These are phyloP conservation scores for Drosophila nigrodunni DNA, from an alignment of 1,140 invertebrate species.

Conservation along the genomic window DNA sequence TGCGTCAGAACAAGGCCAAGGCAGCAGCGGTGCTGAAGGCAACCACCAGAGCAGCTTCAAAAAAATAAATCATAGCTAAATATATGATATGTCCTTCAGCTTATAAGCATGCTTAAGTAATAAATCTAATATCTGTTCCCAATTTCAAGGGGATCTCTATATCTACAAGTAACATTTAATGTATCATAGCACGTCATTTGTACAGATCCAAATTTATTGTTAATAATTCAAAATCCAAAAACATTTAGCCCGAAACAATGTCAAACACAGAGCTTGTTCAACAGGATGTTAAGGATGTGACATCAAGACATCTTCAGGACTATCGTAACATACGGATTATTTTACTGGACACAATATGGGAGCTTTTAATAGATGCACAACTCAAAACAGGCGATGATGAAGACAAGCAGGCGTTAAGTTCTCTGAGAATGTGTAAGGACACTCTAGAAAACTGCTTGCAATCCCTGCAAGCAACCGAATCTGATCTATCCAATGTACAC, in stretches of 20 bases:
- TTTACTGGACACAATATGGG: slow-evolving; percentile 19
- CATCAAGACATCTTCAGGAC: not conserved
- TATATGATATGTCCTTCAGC: slow-evolving; percentile 1
- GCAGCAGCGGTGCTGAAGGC: slow-evolving; percentile 91
- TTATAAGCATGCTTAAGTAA: not conserved
- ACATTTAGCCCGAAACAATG: slow-evolving; percentile 2
- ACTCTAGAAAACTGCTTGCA: slow-evolving; percentile 4
- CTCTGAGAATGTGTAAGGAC: slow-evolving; percentile 3
- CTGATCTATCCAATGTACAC: not conserved
- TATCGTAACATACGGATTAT: slow-evolving; percentile 4
- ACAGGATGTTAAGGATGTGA: not conserved
- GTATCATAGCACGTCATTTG: not conserved
- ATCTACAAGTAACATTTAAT: too few species aligned
- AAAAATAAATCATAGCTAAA: not conserved
- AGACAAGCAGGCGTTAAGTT: not conserved
- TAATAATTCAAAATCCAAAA: not conserved
- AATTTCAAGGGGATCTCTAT: too few species aligned
- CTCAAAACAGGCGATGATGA: not conserved
- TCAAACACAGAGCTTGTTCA: not conserved
- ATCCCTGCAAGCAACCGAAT: not conserved
- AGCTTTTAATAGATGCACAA: slow-evolving; percentile 1
- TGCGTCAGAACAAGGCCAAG: slow-evolving; percentile 89
- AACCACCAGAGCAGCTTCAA: slow-evolving; percentile 19
- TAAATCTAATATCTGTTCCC: not conserved
- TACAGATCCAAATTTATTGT: slow-evolving; percentile 2